Evolutionary conservation across 2,113 vertebrate species (phyloP).

Genomic region (Sitta europaea): DNA sequence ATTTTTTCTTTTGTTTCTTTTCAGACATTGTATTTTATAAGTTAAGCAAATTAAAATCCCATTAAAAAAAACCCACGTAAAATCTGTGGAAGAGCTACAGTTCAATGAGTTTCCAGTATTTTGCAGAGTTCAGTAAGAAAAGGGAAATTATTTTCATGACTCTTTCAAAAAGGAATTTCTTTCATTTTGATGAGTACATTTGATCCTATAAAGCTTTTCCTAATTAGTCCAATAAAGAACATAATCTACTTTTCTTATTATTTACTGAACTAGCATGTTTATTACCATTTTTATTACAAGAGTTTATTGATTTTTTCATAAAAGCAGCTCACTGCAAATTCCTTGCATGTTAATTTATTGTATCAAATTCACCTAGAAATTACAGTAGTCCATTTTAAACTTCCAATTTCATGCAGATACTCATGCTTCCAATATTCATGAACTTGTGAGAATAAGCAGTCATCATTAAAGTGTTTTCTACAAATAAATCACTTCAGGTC

Average conservation of each 20-base stretch:
- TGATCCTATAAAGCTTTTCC: slow-evolving; percentile 17
- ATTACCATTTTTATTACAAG: slow-evolving; percentile 50
- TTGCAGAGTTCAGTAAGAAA: not conserved
- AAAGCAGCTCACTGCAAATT: not conserved
- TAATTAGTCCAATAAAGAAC: slow-evolving; percentile 42
- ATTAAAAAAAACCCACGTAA: not conserved
- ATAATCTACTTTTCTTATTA: slow-evolving; percentile 24
- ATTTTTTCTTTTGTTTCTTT: not conserved
- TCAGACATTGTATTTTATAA: not conserved
- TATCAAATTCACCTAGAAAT: not conserved
- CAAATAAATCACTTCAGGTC: not conserved
- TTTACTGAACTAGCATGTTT: slow-evolving; percentile 25
- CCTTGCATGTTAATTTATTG: not conserved
- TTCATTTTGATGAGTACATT: slow-evolving; percentile 29
- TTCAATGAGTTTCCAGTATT: not conserved
- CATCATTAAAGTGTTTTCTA: rapidly evolving
- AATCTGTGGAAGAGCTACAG: not conserved
- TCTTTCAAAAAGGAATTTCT: slow-evolving; percentile 16
- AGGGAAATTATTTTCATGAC: not conserved
- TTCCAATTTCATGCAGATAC: not conserved
- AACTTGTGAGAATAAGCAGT: not conserved
- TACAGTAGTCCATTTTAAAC: not conserved
- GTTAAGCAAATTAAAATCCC: not conserved
- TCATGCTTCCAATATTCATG: not conserved
- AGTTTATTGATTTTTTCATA: slow-evolving; percentile 53